Base-by-base conservation (phyloP, 2,797 vertebrate genomes). In the Tympanoctomys barrerae region DNA sequence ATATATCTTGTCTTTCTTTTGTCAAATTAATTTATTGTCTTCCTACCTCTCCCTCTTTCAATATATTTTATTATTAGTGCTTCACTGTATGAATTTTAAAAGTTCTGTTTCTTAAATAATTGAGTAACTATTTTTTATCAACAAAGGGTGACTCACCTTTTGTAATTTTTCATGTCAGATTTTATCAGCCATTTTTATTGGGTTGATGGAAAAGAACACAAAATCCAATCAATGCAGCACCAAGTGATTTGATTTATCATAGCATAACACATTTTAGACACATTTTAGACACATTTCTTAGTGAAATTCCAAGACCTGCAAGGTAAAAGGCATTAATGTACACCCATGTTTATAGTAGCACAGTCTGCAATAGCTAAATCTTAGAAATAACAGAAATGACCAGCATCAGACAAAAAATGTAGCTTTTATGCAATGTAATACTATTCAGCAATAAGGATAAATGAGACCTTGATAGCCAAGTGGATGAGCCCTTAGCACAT, bases 91-190 rank as follows among this genome's bases (percentile, higher is more conserved):
- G 89, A 70, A 77, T 87, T 90, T 68, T 95, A 62, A 80, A 46
- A 42, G 22, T 71, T 84, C 61, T 95, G 16, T 64, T 33, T 75
- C 93, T 84, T 82, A 75, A 97, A 94, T 54, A 96, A 89, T 88
- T 92, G 94, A 95, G 89, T 77, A 49, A 84, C 77, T 79, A 83
- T 91, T 91, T 85, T 95, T 97, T 87, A 18, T 91, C 87, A 92
- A 10, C 26, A 52, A 5, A 1, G 68, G 73, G 59, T 95, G 82
- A 97, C 84, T 95, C 87, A 87, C 96, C 81, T 80, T 91, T 95
- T 88, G 84, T 87, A 96, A 97, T 94, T 95, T 96, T 70, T 97
- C 89, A 95, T 36, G 49, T 39, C 83, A 97, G 94, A 96, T 97
- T 94, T 92, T 75, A 97, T 96, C 89, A 96, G 71, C 78, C n/a